Evolutionary conservation across 92 coral and sea anemone species (phyloP), one percentile per base, ranked within the genome.

Genomic region (Parazoanthus swiftii): DNA sequence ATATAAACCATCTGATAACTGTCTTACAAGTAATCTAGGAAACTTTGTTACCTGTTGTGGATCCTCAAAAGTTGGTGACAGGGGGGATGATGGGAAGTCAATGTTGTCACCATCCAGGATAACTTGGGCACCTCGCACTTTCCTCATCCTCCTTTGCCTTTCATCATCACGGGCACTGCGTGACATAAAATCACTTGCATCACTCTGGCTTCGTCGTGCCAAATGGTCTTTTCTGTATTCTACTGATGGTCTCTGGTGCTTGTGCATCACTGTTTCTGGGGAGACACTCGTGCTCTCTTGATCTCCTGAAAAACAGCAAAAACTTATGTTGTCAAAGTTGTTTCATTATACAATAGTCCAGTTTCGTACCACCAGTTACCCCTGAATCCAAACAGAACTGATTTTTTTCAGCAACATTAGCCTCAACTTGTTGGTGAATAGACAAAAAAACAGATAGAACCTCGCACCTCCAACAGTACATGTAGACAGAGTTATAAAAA

Each of bases 11-110:
- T 48, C 51, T 48, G 51, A 48, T 29, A 29, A 29, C 33, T 29
- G 8, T 48, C 1, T 48, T 48, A 10, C 11, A 8, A 48, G 51
- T 48, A 39, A 4, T 39, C 0, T 48, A 48, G 51, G 51, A 48
- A 11, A 5, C 50, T 44, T 42, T 66, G 42, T 70, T 50, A 68
- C 87, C 87, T 46, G 16, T 14, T 44, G 6, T 15, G 79, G 77
- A 72, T 44, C 79, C 63, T 84, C 87, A 15, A 44, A 48, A 39
- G 87, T 84, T 0, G 98, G 94, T 9, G 92, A 86, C 78, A 95
- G 82, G 5, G 98, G 98, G 8, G 96, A 95, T 42, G 94, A 95
- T 4, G 92, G 90, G 50, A 95, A 95, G 72, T 95, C 96, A 51
- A 95, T 79, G 88, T 93, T 91, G 51, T 85, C 90, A 13, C 90